Percentiles rank a stretch among this genome's conserved stretches.
These are phyloP conservation scores for Pan paniscus DNA, from an alignment of 2,113 vertebrate species.

Conservation along the genomic window DNA sequence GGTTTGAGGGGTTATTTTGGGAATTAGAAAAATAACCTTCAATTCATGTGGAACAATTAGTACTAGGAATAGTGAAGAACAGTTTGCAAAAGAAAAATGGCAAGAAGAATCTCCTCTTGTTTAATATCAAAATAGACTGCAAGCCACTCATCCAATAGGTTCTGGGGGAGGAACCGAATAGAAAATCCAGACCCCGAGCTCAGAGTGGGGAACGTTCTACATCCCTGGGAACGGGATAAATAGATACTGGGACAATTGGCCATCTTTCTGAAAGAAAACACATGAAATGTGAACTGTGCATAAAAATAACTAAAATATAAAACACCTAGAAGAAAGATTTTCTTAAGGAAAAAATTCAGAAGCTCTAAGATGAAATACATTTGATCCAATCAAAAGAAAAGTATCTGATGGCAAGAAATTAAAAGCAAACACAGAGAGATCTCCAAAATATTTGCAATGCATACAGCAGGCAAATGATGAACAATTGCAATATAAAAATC, in stretches of 20 bases:
- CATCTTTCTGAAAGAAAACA: background rate
- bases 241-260: background rate
- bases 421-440: background rate
- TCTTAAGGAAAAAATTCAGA: background rate
- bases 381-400: background rate
- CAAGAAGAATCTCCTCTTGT: background rate
- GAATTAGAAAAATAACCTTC: background rate
- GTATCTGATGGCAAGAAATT: background rate
- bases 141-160: accelerated
- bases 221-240: background rate
- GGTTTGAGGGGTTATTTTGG: background rate
- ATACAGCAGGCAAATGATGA: background rate
- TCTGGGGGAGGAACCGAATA: accelerated
- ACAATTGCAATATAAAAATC: background rate
- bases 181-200: background rate
- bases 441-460: too few species aligned
- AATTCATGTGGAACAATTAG: background rate
- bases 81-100: background rate
- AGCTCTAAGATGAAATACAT: accelerated
- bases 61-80: background rate
- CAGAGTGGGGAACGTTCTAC: background rate
- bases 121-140: background rate
- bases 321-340: background rate
- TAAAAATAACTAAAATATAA: background rate
- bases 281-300: accelerated